Evolutionary conservation across 2,888 invertebrate genomes (phyloP).

Genomic region (Volucella zonaria): DNA sequence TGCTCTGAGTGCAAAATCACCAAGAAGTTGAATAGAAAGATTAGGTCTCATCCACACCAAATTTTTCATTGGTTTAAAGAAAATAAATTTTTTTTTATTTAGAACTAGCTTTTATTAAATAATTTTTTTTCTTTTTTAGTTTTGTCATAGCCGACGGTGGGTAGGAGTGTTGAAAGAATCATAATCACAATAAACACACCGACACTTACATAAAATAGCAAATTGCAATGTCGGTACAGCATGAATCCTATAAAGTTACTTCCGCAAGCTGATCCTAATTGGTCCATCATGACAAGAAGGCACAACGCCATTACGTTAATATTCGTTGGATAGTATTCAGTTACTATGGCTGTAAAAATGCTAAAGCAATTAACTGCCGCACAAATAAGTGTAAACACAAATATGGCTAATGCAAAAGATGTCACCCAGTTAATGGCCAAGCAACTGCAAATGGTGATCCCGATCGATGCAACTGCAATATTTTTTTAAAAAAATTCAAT

Average conservation of each 20-base stretch:
- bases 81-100: no score
- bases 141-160: conserved; percentile 39
- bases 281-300: conserved; percentile 81
- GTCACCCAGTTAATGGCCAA: conserved; percentile 85
- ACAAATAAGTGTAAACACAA: conserved; percentile 85
- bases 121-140: neutral
- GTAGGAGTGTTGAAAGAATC: conserved; percentile 75
- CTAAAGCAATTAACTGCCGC: conserved; percentile 85
- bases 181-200: conserved; percentile 72
- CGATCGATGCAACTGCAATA: conserved; percentile 78
- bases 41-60: no score
- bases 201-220: conserved; percentile 76
- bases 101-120: neutral
- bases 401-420: conserved; percentile 85
- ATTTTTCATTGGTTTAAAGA: no score
- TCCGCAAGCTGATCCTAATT: conserved; percentile 80
- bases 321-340: conserved; percentile 85
- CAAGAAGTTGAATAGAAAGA: no score
- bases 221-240: conserved; percentile 77
- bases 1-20: no score
- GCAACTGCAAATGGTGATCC: conserved; percentile 84
- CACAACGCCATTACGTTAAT: conserved; percentile 82
- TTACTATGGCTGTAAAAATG: conserved; percentile 84
- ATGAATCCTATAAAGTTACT: conserved; percentile 78
- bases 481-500: neutral